Evolutionary conservation across 2,888 invertebrate species (phyloP).

Genomic region (Latheticus oryzae): DNA sequence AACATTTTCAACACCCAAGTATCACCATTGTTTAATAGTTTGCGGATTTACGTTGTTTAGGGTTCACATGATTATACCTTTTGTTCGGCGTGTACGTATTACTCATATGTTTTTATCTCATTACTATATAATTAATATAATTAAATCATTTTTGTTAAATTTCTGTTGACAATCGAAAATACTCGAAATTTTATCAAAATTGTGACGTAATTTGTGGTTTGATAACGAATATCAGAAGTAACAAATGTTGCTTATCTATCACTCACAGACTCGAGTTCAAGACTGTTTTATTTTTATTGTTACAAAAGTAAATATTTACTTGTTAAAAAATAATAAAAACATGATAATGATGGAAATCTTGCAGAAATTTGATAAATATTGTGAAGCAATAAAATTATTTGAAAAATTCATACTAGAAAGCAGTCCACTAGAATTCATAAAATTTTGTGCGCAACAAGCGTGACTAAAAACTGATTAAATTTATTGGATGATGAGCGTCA

Average conservation of each 20-base stretch:
- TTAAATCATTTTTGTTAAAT: constrained; percentile 11
- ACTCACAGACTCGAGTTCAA: constrained; percentile 25
- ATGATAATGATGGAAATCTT: not conserved
- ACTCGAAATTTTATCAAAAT: constrained; percentile 27
- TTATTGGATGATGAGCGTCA: constrained; percentile 14
- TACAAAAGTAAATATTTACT: constrained; percentile 21
- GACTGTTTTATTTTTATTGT: constrained; percentile 26
- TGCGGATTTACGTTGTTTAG: constrained; percentile 51
- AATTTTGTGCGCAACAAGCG: constrained; percentile 14
- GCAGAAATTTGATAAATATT: too few relatives aligned
- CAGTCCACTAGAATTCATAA: constrained; percentile 18
- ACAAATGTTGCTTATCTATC: constrained; percentile 35
- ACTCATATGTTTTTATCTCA: constrained; percentile 48
- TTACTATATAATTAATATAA: too few relatives aligned
- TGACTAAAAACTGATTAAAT: constrained; percentile 23
- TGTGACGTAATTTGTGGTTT: constrained; percentile 37
- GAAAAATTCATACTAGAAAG: too few relatives aligned
- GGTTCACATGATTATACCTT: constrained; percentile 51
- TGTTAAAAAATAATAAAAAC: constrained; percentile 9
- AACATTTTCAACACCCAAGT: constrained; percentile 52
- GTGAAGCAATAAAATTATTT: too few relatives aligned
- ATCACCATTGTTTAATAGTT: constrained; percentile 50
- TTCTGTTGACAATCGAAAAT: constrained; percentile 27
- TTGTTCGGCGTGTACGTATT: constrained; percentile 56
- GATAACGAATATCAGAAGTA: constrained; percentile 35